Conservation (phyloP, 1,140 invertebrate species). For the Ceratoteleas bidentatus region DNA sequence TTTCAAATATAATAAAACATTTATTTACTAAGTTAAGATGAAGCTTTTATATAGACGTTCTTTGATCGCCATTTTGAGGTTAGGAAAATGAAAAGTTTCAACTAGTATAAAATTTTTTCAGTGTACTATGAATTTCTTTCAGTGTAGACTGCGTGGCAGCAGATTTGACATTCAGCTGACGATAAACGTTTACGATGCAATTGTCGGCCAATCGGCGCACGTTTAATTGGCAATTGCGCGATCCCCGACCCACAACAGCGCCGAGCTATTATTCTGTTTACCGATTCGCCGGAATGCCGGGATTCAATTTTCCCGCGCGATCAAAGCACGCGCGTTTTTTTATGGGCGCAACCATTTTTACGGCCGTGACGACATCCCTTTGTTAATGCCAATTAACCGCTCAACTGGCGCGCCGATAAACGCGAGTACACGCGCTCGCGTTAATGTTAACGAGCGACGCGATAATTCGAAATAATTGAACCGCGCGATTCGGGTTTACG, state of each 20-base stretch:
- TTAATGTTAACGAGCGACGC: too few species aligned
- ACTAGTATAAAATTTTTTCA: too few species aligned
- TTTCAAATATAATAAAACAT: too few species aligned
- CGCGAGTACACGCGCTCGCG: too few species aligned
- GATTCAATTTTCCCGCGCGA: conserved; percentile 11
- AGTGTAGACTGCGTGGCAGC: conserved; percentile 52
- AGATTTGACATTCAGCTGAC: conserved; percentile 16
- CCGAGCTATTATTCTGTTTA: conserved; percentile 41
- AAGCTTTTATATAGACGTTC: too few species aligned
- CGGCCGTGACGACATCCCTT: conserved; percentile 6
- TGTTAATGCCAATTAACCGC: conserved; percentile 7
- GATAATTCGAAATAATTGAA: too few species aligned
- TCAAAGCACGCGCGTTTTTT: conserved; percentile 8
- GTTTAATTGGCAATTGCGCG: conserved; percentile 36
- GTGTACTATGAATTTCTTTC: too few species aligned
- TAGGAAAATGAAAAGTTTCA: too few species aligned
- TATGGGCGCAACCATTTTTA: conserved; percentile 1
- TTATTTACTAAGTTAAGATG: too few species aligned
- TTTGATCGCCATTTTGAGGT: too few species aligned
- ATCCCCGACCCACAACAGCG: conserved; percentile 9
- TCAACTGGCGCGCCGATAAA: background rate
- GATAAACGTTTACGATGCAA: conserved; percentile 40
- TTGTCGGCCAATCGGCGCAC: conserved; percentile 31
- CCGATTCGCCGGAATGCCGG: conserved; percentile 7
- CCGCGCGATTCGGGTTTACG: too few species aligned